Base-by-base conservation (phyloP, 2,797 vertebrate genomes). In the Sebastes diaconus region DNA sequence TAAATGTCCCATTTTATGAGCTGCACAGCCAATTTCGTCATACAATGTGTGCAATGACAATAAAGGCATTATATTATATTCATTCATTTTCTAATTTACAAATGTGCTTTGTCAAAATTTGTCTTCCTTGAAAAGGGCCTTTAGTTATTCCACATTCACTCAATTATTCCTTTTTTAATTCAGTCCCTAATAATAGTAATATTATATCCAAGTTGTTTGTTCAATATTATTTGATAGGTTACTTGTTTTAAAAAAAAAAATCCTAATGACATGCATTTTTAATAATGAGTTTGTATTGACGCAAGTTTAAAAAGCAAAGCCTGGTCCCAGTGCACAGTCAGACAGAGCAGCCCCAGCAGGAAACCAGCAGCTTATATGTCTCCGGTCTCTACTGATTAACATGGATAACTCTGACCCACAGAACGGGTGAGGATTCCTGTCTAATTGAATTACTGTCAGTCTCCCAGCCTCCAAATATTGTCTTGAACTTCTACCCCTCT, bases 381-480 rank as follows among this genome's bases (percentile, higher is more conserved):
- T 93, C 93, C 94, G 92, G 94, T 92, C 95, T 95, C 91, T 79
- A 80, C 94, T 95, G 94, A 96, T 96, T 94, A 94, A 95, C 95
- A 93, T 95, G 94, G 95, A 96, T 95, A 96, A 96, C 96, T 97
- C 87, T 96, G 95, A 97, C 96, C 96, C 89, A 90, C 84, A 82
- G 93, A 94, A 93, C 87, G 93, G 93, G 80, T 88, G 92, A 96
- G 87, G 96, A 96, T 96, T 96, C 95, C 94, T 94, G 94, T 93
- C 96, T 97, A 97, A 97, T 96, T 96, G 91, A 97, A 97, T 97
- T 97, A 97, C 95, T 94, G 93, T 95, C 95, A 95, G 93, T 94
- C 94, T 94, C 92, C 93, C 80, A 92, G 94, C 91, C 78, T 92
- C 88, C 90, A 95, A 97, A 97, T 96, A 96, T 97, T 97, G 95